These are phyloP conservation scores for Phrynosoma platyrhinos DNA, from an alignment of 2,113 vertebrate genomes.

Conservation along the genomic window DNA sequence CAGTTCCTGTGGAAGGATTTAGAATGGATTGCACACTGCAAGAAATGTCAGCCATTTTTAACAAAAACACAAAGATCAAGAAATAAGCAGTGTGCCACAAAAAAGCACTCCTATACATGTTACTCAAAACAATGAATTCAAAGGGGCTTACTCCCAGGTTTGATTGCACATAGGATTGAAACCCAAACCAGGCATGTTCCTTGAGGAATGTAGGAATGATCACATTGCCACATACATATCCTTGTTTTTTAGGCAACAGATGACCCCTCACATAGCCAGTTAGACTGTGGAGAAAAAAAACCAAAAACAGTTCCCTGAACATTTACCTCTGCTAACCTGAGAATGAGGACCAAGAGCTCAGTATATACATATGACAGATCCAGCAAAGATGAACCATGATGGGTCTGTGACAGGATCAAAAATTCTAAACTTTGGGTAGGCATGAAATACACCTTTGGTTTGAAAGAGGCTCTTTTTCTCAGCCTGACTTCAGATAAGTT, in stretches of 20 bases:
- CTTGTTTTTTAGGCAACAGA: not conserved
- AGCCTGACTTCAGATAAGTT: not conserved
- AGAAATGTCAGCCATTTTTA: not conserved
- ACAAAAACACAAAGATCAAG: not conserved
- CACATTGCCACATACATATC: not conserved
- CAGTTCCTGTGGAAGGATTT: not conserved
- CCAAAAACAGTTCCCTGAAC: too few relatives aligned
- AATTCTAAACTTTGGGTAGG: not conserved
- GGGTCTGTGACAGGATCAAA: not conserved
- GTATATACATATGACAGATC: not conserved
- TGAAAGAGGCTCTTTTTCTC: not conserved
- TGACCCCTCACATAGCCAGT: not conserved
- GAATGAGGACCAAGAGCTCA: not conserved
- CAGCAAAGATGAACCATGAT: not conserved
- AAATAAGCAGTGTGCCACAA: not conserved
- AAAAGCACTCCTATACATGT: not conserved
- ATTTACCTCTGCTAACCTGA: too few relatives aligned
- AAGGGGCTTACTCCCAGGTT: not conserved
- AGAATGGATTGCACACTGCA: fast-evolving
- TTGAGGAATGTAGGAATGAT: not conserved
- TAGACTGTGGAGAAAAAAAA: not conserved
- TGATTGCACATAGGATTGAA: not conserved
- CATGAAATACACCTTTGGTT: not conserved
- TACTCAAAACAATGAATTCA: not conserved
- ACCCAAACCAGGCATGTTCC: not conserved